Evolutionary conservation across 2,113 vertebrate species (phyloP).

Genomic region (Brienomyrus longianalis): DNA sequence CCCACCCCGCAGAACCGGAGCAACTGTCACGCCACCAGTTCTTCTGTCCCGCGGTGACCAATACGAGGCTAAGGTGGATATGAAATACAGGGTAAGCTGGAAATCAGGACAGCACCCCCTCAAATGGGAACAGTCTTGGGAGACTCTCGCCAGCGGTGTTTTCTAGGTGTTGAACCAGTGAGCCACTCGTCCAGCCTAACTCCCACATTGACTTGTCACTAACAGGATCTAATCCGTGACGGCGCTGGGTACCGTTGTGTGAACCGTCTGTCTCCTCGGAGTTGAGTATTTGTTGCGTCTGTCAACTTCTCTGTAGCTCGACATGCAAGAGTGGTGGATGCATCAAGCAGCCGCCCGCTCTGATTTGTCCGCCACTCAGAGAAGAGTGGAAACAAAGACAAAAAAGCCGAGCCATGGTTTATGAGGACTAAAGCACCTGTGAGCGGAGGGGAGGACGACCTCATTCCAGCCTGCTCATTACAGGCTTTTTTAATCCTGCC

Average conservation of each 20-base stretch:
- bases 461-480: conserved; percentile 2
- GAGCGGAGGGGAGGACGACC: not conserved
- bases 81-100: not conserved
- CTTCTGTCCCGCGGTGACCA: not conserved
- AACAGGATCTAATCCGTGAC: not conserved
- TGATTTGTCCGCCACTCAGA: not conserved
- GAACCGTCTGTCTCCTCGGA: not conserved
- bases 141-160: not conserved
- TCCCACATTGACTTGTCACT: not conserved
- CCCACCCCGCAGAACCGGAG: not conserved
- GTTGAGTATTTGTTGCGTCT: not conserved
- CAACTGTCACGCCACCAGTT: not conserved
- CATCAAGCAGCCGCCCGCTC: not conserved
- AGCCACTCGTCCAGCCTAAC: not conserved
- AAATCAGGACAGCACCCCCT: not conserved
- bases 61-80: not conserved
- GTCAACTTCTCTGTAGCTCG: not conserved
- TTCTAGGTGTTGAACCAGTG: not conserved
- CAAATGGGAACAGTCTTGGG: not conserved
- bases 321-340: not conserved
- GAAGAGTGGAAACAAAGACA: not conserved
- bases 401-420: not conserved
- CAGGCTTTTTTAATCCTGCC: not conserved
- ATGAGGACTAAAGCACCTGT: not conserved
- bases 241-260: not conserved